These are phyloP conservation scores for Hylomyscus alleni DNA, from an alignment of 2,797 vertebrate species.

Conservation along the genomic window DNA sequence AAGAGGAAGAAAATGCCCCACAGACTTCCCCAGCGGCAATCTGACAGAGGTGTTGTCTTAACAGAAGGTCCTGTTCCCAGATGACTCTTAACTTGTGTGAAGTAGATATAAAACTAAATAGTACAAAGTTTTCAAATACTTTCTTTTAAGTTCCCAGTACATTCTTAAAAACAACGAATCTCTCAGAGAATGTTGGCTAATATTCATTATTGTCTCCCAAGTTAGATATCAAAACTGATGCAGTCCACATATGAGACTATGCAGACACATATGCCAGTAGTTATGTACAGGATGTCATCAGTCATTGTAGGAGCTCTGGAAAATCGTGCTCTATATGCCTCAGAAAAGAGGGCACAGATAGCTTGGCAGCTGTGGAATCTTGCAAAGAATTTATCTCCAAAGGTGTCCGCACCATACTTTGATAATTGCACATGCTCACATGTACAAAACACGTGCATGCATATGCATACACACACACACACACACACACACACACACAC, in stretches of 20 bases:
- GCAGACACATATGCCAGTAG: background rate
- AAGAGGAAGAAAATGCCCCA: background rate
- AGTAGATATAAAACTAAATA: background rate
- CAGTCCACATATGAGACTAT: background rate
- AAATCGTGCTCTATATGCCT: background rate
- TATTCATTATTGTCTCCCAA: background rate
- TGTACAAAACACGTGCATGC: background rate
- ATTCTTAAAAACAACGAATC: slow-evolving; percentile 22
- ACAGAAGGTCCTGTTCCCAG: background rate
- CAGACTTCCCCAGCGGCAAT: background rate
- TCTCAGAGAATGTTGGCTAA: background rate
- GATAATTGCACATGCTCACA: background rate
- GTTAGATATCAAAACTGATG: slow-evolving; percentile 21
- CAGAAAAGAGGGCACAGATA: background rate
- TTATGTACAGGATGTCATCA: background rate
- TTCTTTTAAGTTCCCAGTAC: background rate
- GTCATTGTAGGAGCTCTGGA: background rate
- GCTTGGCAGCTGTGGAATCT: background rate
- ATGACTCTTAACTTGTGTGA: background rate
- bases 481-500: background rate
- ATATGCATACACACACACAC: background rate
- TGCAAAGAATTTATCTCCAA: background rate
- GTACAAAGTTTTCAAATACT: background rate
- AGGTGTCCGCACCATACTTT: background rate
- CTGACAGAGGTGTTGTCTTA: background rate